phyloP scores from a whole-genome alignment of 2,888 invertebrate genomes.

The Pseudococcus viburni region DNA sequence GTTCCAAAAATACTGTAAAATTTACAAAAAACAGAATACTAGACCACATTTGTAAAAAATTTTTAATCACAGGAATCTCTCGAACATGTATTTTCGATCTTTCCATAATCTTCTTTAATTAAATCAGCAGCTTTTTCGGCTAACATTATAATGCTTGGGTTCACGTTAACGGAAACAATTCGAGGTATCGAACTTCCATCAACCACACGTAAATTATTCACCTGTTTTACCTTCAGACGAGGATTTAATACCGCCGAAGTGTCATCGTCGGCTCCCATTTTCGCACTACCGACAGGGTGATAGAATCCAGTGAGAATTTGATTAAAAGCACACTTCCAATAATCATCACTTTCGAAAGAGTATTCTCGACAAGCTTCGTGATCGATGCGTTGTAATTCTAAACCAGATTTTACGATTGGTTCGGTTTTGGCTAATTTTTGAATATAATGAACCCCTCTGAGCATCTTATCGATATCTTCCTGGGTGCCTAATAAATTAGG shows the following conservation, averaged over 20 bases:
- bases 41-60: not conserved
- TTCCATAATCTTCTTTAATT: conserved; percentile 68
- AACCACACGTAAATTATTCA: conserved; percentile 74
- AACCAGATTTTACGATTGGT: conserved; percentile 71
- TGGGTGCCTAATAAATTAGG: conserved; percentile 77
- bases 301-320: conserved; percentile 75
- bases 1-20: not conserved
- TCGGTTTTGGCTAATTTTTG: conserved; percentile 72
- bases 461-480: conserved; percentile 74
- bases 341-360: conserved; percentile 72
- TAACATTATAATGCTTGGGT: conserved; percentile 74
- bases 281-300: conserved; percentile 80
- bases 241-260: conserved; percentile 73
- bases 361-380: conserved; percentile 71
- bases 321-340: conserved; percentile 75
- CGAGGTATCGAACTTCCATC: conserved; percentile 74
- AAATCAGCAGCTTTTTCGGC: conserved; percentile 71
- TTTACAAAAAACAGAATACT: not conserved
- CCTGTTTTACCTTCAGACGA: conserved; percentile 74
- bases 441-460: conserved; percentile 73
- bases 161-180: conserved; percentile 75
- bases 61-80: not conserved
- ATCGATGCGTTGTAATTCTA: conserved; percentile 71
- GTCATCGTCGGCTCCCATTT: conserved; percentile 76
- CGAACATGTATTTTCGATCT: conserved; percentile 70